Evolutionary conservation across 2,888 invertebrate genomes (phyloP), one percentile per base, ranked within the genome.

Genomic region (Asteroscopus sphinx): DNA sequence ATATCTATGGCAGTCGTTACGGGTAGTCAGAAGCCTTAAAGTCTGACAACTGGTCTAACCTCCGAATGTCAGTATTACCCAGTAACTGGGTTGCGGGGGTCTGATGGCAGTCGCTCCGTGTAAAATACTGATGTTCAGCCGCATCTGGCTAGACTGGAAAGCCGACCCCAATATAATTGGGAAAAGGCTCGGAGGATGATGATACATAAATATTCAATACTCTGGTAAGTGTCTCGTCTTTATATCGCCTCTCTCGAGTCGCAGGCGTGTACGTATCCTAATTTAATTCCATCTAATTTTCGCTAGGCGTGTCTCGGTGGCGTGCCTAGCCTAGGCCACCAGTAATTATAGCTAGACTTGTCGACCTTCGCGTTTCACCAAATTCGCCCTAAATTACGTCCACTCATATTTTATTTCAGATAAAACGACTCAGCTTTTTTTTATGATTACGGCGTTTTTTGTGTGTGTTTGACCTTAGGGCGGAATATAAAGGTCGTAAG

Each of bases 321-420:
- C 74, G 74, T 76, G 76, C 60, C 68, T 42, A 55, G 68, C 62
- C 67, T 69, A 63, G 73, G 54, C 41, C 59, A 41, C 45, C 17
- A 41, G 51, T 67, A 67, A 73, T 76, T 62, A 67, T 52, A 2
- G 44, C 40, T 51, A 53, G 71, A 67, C 67, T 48, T 42, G 52
- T 30, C 76, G 76, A 72, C 73, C 76, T 73, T 73, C 53, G 73
- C 64, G 55, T 70, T 70, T 64, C 54, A 46, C 41, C 40, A 49
- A 73, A 63, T 53, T 51, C 49, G 49, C 67, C 67, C 56, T 47
- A 40, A 72, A 70, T 70, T 58, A 60, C 57, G 58, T 54, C 44
- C 42, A 51, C 64, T 51, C 59, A 47, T 56, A 72, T 75, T 72
- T 72, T 44, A 54, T 57, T 59, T 63, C 41, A 56, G 72, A 64